A percentile compares a stretch with the other conserved stretches of the same genome.
These are phyloP conservation scores for Crepidodera aurea DNA, from an alignment of 2,888 invertebrate species.

Conservation along the genomic window DNA sequence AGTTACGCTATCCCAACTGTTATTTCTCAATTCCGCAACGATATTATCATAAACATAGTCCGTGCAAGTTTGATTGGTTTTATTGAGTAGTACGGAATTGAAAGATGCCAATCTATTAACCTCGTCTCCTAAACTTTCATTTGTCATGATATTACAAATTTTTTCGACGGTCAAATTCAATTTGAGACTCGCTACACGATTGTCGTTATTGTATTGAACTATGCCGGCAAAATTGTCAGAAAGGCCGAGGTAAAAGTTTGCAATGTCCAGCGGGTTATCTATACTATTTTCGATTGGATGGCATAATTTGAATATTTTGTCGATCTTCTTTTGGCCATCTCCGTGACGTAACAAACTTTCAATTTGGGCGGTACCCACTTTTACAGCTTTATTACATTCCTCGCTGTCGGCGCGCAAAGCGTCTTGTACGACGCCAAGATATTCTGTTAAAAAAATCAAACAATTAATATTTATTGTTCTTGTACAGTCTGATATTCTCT, in stretches of 20 bases:
- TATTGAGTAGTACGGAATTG: conserved; percentile 73
- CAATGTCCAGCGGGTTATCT: conserved; percentile 70
- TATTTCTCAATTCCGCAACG: conserved; percentile 73
- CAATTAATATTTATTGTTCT: too few species aligned
- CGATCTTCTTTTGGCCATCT: conserved; percentile 70
- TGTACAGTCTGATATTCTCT: too few species aligned
- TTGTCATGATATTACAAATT: conserved; percentile 78
- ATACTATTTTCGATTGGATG: conserved; percentile 72
- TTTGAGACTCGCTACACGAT: conserved; percentile 73
- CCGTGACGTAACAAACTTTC: conserved; percentile 69
- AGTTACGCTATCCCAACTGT: conserved; percentile 70
- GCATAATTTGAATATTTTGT: conserved; percentile 80
- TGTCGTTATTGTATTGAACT: conserved; percentile 95
- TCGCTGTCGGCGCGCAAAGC: conserved; percentile 75
- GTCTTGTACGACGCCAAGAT: conserved; percentile 80
- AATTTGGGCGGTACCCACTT: conserved; percentile 48
- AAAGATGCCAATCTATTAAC: conserved; percentile 77
- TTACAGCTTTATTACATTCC: conserved; percentile 74
- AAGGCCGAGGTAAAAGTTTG: conserved; percentile 82
- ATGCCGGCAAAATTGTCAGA: conserved; percentile 84
- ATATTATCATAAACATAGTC: conserved; percentile 84
- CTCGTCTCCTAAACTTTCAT: conserved; percentile 67
- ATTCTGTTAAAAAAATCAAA: conserved; percentile 67
- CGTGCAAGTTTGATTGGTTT: conserved; percentile 76
- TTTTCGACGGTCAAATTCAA: conserved; percentile 80